These are phyloP conservation scores for Oophaga sylvatica DNA, from an alignment of 2,797 vertebrate species.

Conservation along the genomic window DNA sequence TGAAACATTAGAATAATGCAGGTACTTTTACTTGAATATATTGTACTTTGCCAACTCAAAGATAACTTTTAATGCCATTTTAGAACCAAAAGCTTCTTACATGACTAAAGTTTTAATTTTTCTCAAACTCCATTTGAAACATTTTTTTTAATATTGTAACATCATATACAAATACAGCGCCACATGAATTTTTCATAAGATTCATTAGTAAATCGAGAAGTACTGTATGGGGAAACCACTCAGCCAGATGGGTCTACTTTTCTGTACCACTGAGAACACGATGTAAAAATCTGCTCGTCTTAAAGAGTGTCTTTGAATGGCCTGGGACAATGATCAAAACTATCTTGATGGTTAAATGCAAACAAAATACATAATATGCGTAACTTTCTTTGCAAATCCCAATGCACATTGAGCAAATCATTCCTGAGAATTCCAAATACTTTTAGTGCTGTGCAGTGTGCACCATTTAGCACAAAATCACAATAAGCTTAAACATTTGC, in stretches of 20 bases:
- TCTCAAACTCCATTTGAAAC: not conserved
- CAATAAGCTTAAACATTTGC: slow-evolving; percentile 66
- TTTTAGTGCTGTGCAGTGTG: slow-evolving; percentile 58
- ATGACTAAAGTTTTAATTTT: not conserved
- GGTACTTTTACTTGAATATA: no score
- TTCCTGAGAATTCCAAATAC: slow-evolving; percentile 65
- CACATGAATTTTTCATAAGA: not conserved
- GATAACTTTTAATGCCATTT: not conserved
- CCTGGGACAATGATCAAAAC: slow-evolving; percentile 15
- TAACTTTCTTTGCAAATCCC: slow-evolving; percentile 52
- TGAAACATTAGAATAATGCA: no score
- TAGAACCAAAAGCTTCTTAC: not conserved
- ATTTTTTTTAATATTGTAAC: not conserved
- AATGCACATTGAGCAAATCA: slow-evolving; percentile 64
- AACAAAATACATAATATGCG: slow-evolving; percentile 63
- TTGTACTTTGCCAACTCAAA: not conserved
- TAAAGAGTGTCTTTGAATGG: not conserved
- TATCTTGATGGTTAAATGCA: slow-evolving; percentile 46
- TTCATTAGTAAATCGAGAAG: not conserved
- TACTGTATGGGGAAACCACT: slow-evolving; percentile 2
- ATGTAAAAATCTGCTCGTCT: slow-evolving; percentile 19
- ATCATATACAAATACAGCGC: not conserved
- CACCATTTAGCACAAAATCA: slow-evolving; percentile 70
- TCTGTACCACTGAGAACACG: not conserved
- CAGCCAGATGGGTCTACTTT: slow-evolving; percentile 1